A percentile compares a stretch with the other conserved stretches of the same genome.
These are phyloP conservation scores for Dendroctonus valens DNA, from an alignment of 1,140 invertebrate species.

Conservation along the genomic window DNA sequence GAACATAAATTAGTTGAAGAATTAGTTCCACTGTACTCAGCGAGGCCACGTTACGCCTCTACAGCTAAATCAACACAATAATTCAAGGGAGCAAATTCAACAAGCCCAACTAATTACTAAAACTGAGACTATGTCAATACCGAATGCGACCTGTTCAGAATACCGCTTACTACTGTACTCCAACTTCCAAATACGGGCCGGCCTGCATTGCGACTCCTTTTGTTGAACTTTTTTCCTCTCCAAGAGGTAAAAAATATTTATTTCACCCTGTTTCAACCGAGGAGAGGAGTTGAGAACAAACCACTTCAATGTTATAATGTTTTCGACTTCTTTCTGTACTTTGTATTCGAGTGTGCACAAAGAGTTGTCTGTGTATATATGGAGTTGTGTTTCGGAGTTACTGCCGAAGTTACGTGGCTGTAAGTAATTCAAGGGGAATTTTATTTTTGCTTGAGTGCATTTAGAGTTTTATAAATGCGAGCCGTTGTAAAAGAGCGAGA, in stretches of 20 bases:
- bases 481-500: neutral
- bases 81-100: neutral
- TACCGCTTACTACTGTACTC: conserved; percentile 1
- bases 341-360: conserved; percentile 23
- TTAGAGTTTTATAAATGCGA: conserved; percentile 6
- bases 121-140: conserved; percentile 29
- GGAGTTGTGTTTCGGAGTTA: conserved; percentile 27
- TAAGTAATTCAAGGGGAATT: conserved; percentile 24
- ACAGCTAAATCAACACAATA: no score
- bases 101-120: conserved; percentile 26
- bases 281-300: conserved; percentile 20
- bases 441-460: conserved; percentile 17
- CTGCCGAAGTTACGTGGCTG: conserved; percentile 22
- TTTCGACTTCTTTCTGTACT: conserved; percentile 23
- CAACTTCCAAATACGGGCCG: conserved; percentile 18
- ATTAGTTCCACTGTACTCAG: no score
- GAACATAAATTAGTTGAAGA: no score
- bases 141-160: conserved; percentile 13
- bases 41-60: no score
- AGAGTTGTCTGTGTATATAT: conserved; percentile 22
- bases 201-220: conserved; percentile 6
- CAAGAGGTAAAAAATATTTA: conserved; percentile 26
- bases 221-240: conserved; percentile 11
- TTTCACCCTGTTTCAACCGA: conserved; percentile 16
- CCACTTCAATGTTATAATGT: conserved; percentile 29